phyloP scores from a whole-genome alignment of 2,113 vertebrate genomes.

The Melanerpes aurifrons region DNA sequence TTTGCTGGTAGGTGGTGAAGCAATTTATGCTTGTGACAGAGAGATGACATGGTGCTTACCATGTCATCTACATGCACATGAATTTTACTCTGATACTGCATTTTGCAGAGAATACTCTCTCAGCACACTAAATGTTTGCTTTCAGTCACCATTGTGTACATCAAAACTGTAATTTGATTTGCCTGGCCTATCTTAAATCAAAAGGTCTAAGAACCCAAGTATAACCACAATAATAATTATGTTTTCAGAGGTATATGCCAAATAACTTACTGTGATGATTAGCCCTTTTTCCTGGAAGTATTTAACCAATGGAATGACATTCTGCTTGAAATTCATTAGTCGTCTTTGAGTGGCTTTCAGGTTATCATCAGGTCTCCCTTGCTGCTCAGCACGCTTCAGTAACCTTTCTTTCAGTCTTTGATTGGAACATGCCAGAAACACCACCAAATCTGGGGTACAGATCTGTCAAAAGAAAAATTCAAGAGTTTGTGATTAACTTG shows the following conservation, averaged over 20 bases:
- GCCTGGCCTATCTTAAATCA: not conserved
- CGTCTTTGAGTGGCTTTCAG: slow-evolving; percentile 94
- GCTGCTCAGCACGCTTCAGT: slow-evolving; percentile 90
- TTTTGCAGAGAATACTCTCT: not conserved
- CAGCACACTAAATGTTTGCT: not conserved
- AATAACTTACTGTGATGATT: slow-evolving; percentile 89
- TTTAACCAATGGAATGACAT: slow-evolving; percentile 91
- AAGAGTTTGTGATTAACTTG: not conserved
- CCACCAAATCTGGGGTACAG: slow-evolving; percentile 95
- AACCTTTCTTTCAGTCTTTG: slow-evolving; percentile 93
- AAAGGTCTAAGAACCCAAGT: not conserved
- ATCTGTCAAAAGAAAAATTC: slow-evolving; percentile 78
- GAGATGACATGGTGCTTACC: not conserved
- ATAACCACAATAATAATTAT: not conserved
- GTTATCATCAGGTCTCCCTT: slow-evolving; percentile 96
- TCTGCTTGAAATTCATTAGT: slow-evolving; percentile 96
- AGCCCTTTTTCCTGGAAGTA: slow-evolving; percentile 97
- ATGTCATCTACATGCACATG: not conserved
- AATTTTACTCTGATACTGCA: not conserved
- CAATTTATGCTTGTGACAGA: not conserved
- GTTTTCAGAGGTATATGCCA: not conserved
- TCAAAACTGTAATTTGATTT: not conserved
- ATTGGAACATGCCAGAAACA: slow-evolving; percentile 93
- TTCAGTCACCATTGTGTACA: not conserved
- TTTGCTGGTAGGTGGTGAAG: not conserved